These are phyloP conservation scores for Apodemia duryi DNA, from an alignment of 2,888 invertebrate genomes.

Conservation along the genomic window DNA sequence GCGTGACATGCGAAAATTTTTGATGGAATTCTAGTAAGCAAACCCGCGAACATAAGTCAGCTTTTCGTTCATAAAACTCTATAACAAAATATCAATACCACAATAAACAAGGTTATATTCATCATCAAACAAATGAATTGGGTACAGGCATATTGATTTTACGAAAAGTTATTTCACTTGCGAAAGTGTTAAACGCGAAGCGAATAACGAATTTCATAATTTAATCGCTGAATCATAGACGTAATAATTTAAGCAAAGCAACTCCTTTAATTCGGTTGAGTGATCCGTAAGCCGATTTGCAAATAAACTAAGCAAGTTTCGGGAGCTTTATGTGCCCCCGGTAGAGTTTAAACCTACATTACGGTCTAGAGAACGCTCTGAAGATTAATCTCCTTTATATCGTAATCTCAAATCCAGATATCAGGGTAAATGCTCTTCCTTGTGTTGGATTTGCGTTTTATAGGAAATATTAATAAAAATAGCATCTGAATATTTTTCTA, in stretches of 20 bases:
- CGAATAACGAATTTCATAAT: slow-evolving; percentile 6
- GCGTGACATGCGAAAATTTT: too few species aligned
- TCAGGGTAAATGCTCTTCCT: slow-evolving; percentile 50
- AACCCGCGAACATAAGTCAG: not conserved
- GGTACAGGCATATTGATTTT: not conserved
- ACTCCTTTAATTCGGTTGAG: slow-evolving; percentile 49
- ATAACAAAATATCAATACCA: slow-evolving; percentile 20
- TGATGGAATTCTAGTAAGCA: too few species aligned
- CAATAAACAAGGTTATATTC: not conserved
- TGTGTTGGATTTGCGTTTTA: slow-evolving; percentile 53
- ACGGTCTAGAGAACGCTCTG: slow-evolving; percentile 47
- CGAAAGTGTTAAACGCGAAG: not conserved
- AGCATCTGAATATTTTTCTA: slow-evolving; percentile 75
- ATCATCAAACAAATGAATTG: not conserved
- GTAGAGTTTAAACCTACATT: slow-evolving; percentile 51
- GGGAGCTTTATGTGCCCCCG: slow-evolving; percentile 50
- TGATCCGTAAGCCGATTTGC: slow-evolving; percentile 61
- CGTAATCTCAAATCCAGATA: slow-evolving; percentile 46
- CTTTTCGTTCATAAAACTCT: not conserved
- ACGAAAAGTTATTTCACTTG: not conserved
- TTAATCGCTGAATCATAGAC: not conserved
- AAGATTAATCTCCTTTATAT: slow-evolving; percentile 49
- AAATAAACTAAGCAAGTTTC: slow-evolving; percentile 43
- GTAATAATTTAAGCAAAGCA: slow-evolving; percentile 24
- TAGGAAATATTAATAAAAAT: slow-evolving; percentile 48